Conservation (phyloP, 2,888 invertebrate species). For the Gryllus longicercus region DNA sequence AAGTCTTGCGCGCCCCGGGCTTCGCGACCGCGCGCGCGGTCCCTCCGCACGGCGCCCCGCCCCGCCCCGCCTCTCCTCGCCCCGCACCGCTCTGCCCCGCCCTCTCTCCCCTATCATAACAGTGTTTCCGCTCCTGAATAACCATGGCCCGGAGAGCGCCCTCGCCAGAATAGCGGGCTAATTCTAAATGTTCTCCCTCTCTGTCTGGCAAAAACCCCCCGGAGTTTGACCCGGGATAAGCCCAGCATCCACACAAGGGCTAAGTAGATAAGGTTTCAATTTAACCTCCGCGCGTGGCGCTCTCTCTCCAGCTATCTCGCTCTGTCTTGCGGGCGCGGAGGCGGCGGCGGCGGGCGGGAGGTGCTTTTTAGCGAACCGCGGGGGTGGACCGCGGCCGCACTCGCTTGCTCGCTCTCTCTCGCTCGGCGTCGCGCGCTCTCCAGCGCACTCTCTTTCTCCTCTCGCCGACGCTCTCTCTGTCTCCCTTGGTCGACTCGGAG, state of each 20-base stretch:
- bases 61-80: background rate
- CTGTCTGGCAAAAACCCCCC: conserved; percentile 27
- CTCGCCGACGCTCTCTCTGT: conserved; percentile 20
- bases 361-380: conserved; percentile 17
- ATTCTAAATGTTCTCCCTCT: conserved; percentile 30
- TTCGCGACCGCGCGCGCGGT: background rate
- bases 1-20: background rate
- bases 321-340: background rate
- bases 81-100: background rate
- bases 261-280: conserved; percentile 39
- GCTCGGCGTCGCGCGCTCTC: background rate
- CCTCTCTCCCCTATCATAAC: conserved; percentile 17
- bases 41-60: background rate
- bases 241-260: conserved; percentile 29
- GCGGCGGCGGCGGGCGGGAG: background rate
- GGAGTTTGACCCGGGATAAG: conserved; percentile 26
- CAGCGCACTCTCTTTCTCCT: conserved; percentile 11
- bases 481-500: conserved; percentile 3
- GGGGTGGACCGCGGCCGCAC: background rate
- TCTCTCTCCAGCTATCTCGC: conserved; percentile 18
- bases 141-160: background rate
- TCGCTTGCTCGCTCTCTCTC: conserved; percentile 11
- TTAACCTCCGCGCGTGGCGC: conserved; percentile 35
- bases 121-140: conserved; percentile 17
- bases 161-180: conserved; percentile 23